Conservation (phyloP, 1,140 invertebrate species). For the Rhyzopertha dominica region DNA sequence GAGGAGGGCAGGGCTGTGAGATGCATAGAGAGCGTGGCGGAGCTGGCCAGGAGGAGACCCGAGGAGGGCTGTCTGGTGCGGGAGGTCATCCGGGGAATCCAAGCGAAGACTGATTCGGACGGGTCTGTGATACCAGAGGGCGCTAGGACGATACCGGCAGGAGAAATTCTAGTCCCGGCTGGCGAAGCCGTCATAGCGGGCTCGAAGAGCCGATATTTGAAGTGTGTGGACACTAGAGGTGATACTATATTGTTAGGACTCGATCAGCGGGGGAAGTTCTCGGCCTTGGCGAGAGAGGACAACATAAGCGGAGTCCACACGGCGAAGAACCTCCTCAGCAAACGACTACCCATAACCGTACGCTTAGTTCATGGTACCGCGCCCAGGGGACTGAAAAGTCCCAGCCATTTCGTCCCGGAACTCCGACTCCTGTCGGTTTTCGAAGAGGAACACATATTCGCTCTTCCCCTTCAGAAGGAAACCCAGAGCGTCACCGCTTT, state of each 20-base stretch:
- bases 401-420: conserved; percentile 76
- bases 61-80: conserved; percentile 76
- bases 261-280: conserved; percentile 86
- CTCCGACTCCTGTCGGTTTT: conserved; percentile 77
- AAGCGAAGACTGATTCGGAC: conserved; percentile 60
- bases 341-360: conserved; percentile 85
- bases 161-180: conserved; percentile 58
- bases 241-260: conserved; percentile 76
- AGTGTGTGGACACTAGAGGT: conserved; percentile 79
- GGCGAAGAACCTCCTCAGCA: conserved; percentile 76
- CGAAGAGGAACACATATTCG: conserved; percentile 81
- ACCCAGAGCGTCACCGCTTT: conserved; percentile 71
- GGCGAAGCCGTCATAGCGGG: conserved; percentile 67
- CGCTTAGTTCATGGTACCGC: conserved; percentile 82
- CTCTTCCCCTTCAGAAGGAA: conserved; percentile 75
- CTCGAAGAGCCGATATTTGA: conserved; percentile 68
- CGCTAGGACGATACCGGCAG: conserved; percentile 64
- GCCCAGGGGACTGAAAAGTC: conserved; percentile 71
- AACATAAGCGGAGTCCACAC: conserved; percentile 91
- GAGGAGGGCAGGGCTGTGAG: conserved; percentile 86
- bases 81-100: conserved; percentile 78
- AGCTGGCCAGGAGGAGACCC: conserved; percentile 70
- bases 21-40: conserved; percentile 82
- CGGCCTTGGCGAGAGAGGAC: conserved; percentile 81
- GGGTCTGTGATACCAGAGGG: conserved; percentile 66